phyloP scores from a whole-genome alignment of 2,888 invertebrate species.

The Ceriagrion tenellum region DNA sequence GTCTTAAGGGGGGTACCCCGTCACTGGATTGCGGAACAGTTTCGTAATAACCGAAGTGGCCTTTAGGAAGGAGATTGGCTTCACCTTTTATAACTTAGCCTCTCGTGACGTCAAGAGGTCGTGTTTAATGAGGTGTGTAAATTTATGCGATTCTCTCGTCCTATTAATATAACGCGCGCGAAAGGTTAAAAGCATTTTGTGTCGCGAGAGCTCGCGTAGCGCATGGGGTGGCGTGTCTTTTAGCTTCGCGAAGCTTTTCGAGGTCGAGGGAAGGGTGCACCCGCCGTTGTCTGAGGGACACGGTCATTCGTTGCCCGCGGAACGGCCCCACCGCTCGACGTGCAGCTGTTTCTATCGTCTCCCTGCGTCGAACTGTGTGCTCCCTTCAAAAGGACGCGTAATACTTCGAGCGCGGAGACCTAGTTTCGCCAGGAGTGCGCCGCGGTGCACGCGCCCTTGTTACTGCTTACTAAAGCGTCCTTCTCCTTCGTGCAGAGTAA shows the following conservation, averaged over 20 bases:
- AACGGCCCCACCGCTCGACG: background rate
- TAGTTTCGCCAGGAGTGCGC: background rate
- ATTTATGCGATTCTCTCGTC: conserved; percentile 35
- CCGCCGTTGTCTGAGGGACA: background rate
- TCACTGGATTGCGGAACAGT: background rate
- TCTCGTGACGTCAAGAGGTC: conserved; percentile 29
- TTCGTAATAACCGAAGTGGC: background rate
- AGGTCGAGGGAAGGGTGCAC: background rate
- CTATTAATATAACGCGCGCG: background rate
- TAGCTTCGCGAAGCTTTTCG: background rate
- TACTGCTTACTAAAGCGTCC: background rate
- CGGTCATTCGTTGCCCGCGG: background rate
- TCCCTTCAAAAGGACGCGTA: background rate
- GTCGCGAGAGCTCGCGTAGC: background rate
- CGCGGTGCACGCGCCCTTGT: background rate
- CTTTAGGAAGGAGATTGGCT: background rate
- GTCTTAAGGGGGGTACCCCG: too few relatives aligned
- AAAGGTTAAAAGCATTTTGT: conserved; percentile 41
- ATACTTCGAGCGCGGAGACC: background rate
- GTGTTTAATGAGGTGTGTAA: conserved; percentile 21
- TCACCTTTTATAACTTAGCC: conserved; percentile 37
- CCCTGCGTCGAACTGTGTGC: background rate
- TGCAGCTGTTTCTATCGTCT: background rate
- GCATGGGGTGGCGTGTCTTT: background rate
- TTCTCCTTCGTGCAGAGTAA: background rate